Conservation (phyloP, 2,797 vertebrate species). For the Chaunax sp. region DNA sequence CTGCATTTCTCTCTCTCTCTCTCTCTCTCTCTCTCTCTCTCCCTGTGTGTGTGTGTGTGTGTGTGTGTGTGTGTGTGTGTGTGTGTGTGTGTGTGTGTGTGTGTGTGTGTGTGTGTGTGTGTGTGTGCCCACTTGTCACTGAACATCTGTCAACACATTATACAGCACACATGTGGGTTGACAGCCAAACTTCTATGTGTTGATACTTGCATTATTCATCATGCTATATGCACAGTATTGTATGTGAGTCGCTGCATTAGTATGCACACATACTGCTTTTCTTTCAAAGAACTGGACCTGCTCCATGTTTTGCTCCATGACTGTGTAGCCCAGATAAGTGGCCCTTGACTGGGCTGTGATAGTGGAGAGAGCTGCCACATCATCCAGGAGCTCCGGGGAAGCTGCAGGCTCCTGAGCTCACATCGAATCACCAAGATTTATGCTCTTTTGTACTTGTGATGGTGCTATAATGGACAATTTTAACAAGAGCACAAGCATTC, state of each 20-base stretch:
- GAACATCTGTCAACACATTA: slow-evolving; percentile 46
- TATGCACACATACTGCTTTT: slow-evolving; percentile 24
- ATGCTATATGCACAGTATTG: not conserved
- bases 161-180: slow-evolving; percentile 4
- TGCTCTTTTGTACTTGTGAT: slow-evolving; percentile 41
- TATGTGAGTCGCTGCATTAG: slow-evolving; percentile 14
- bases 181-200: slow-evolving; percentile 29
- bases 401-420: slow-evolving; percentile 25
- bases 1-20: slow-evolving; percentile 31
- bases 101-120: not conserved
- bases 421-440: slow-evolving; percentile 15
- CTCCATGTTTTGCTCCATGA: slow-evolving; percentile 39
- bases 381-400: slow-evolving; percentile 42
- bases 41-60: not conserved
- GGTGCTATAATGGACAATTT: slow-evolving; percentile 59
- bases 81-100: not conserved
- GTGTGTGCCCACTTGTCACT: not conserved
- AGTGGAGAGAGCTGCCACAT: slow-evolving; percentile 48
- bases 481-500: no score
- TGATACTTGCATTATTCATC: slow-evolving; percentile 42
- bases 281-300: slow-evolving; percentile 43
- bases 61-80: slow-evolving; percentile 17
- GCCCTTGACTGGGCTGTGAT: slow-evolving; percentile 49
- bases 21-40: slow-evolving; percentile 30
- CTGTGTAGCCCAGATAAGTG: slow-evolving; percentile 59